Evolutionary conservation across 2,797 vertebrate species (phyloP), one percentile per base, ranked within the genome.

Genomic region (Phrynocephalus guinanensis): DNA sequence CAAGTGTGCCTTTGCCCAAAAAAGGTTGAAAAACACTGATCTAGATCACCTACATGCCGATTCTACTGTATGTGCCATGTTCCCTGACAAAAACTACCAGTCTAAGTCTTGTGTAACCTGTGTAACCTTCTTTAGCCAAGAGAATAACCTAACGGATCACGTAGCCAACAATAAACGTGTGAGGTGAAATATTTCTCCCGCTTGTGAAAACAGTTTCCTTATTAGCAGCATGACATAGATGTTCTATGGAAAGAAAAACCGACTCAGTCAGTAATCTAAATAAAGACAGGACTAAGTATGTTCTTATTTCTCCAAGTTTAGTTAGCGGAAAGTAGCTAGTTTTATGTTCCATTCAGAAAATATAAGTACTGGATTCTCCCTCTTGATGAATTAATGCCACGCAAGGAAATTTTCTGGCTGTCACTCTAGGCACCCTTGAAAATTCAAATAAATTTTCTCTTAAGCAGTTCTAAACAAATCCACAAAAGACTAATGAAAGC

Each of bases 271-370:
- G 28, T 3, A 89, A 68, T 20, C 79, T 87, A 60, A 83, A 52
- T 87, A 68, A 87, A 82, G 73, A 68, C 4, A 70, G 80, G 48
- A 75, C 75, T 82, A 91, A 82, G 20, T 3, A 16, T 13, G 86
- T 79, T 22, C 89, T 90, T 82, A 44, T 33, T 44, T 89, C 68
- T 72, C 82, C 79, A 44, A 79, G 79, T 86, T 84, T n/a, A 90
- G 18, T 85, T 48, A 90, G 2, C 18, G 66, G 72, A 86, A 92
- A 91, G 67, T 28, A 1, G 24, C 67, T 87, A 52, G 24, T 28
- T 83, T 71, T 79, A 66, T 83, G 73, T 71, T 79, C 30, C 30
- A 70, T 48, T 30, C 50, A 50, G 50, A 71, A 79, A 70, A 71
- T 78, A 9, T 66, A 83, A 82, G 67, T 16, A 79, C 33, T 60